phyloP scores from a whole-genome alignment of 2,888 invertebrate species.

The Caenorhabditis sp. region DNA sequence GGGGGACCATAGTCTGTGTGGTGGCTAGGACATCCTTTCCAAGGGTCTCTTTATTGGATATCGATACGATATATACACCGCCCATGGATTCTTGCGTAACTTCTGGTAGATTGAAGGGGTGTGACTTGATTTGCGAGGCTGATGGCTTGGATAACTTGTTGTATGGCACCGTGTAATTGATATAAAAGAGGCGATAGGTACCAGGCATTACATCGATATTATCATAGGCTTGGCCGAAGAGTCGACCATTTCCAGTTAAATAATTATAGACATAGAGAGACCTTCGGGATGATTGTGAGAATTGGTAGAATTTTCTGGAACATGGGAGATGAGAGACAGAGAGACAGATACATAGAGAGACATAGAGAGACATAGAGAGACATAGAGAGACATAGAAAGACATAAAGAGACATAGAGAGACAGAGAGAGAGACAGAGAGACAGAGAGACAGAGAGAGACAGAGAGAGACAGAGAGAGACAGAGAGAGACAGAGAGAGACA shows the following conservation, averaged over 20 bases:
- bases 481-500: too few species aligned
- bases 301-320: constrained; percentile 13
- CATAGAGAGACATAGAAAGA: too few species aligned
- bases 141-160: constrained; percentile 4
- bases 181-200: constrained; percentile 19
- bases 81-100: constrained; percentile 29
- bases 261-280: constrained; percentile 15
- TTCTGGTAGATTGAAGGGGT: constrained; percentile 1
- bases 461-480: too few species aligned
- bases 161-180: constrained; percentile 14
- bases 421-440: too few species aligned
- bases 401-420: too few species aligned
- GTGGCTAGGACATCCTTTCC: constrained; percentile 13
- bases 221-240: constrained; percentile 11
- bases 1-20: constrained; percentile 36
- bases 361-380: too few species aligned
- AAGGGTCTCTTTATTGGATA: constrained; percentile 12
- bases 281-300: background rate
- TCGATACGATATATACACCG: constrained; percentile 29
- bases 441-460: too few species aligned
- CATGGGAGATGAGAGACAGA: too few species aligned
- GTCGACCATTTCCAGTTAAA: constrained; percentile 1
- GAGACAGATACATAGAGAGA: too few species aligned
- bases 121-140: constrained; percentile 1
- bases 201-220: constrained; percentile 33